Base-by-base conservation (phyloP, 2,797 vertebrate genomes). In the Liparis tanakae region DNA sequence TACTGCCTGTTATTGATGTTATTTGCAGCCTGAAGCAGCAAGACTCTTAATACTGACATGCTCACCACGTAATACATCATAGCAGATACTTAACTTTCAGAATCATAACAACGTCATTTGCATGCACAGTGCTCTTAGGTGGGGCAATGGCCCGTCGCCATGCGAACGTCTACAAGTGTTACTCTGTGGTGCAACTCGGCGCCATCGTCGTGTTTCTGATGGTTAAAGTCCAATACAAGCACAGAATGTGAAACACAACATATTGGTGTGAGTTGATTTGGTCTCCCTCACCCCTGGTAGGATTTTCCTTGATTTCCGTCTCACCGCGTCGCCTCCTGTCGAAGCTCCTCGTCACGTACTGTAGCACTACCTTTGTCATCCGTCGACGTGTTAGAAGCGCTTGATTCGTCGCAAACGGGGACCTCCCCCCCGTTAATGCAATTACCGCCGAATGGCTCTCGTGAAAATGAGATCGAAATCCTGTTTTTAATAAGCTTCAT, bases 401-500 rank as follows among this genome's bases (percentile, higher is more conserved):
- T 67, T 37, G 67, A 51, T 61, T 54, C 75, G 64, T 67, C 70
- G 60, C 61, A 36, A 62, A 41, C 39, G 14, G 59, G 50, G 18
- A 59, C 63, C 54, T 15, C 56, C n/a, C 18, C n/a, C 4, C 25
- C 10, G 14, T 51, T 65, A 71, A 68, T 82, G 64, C 63, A 66
- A 69, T 77, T 13, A 65, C 53, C 60, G 43, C 43, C 13, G 14
- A 74, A 63, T 65, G 44, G 63, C 68, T 73, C 59, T 74, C 18
- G 53, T 54, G 25, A 51, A 75, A 81, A 64, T 71, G 30, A 69
- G 67, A 82, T 70, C 63, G 54, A 55, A 76, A 79, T 74, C 7
- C 7, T 43, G 56, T 68, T 65, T 78, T 82, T 74, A 76, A 78
- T 80, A 59, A 56, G 71, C 64, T 71, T 80, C 34, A 61, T 74